Evolutionary conservation across 2,888 invertebrate genomes (phyloP).

Genomic region (Trilocha varians): DNA sequence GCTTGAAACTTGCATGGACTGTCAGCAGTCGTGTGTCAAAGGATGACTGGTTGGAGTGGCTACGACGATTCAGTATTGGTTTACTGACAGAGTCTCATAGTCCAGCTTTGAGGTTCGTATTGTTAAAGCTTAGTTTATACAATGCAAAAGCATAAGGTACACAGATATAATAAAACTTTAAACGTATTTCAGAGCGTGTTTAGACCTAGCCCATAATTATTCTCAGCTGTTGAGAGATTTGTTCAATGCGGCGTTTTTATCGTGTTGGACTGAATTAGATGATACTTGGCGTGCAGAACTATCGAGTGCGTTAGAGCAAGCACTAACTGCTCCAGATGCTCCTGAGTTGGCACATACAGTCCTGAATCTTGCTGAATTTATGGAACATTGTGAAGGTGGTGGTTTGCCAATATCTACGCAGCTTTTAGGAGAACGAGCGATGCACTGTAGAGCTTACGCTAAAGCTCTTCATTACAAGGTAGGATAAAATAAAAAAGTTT

Average conservation of each 20-base stretch:
- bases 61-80: slow-evolving; percentile 92
- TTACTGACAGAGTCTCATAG: slow-evolving; percentile 96
- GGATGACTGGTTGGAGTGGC: slow-evolving; percentile 99
- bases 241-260: slow-evolving; percentile 99
- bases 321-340: slow-evolving; percentile 90
- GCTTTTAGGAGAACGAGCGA: slow-evolving; percentile 92
- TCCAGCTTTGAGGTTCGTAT: slow-evolving; percentile 81
- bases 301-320: slow-evolving; percentile 89
- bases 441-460: slow-evolving; percentile 89
- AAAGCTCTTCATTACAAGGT: slow-evolving; percentile 77
- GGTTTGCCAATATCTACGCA: slow-evolving; percentile 92
- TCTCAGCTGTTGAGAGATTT: slow-evolving; percentile 95
- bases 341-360: slow-evolving; percentile 96
- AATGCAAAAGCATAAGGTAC: not conserved
- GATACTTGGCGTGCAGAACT: slow-evolving; percentile 87
- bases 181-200: slow-evolving; percentile 80
- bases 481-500: slow-evolving; percentile 1
- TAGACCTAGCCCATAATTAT: slow-evolving; percentile 93
- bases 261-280: slow-evolving; percentile 97
- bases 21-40: slow-evolving; percentile 93
- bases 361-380: slow-evolving; percentile 97
- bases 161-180: too few species aligned
- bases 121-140: not conserved
- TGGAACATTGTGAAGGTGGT: slow-evolving; percentile 99
- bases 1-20: slow-evolving; percentile 93